A percentile compares a stretch with the other conserved stretches of the same genome.
phyloP scores from a whole-genome alignment of 2,113 vertebrate genomes.

The Protomyctophum bolini region DNA sequence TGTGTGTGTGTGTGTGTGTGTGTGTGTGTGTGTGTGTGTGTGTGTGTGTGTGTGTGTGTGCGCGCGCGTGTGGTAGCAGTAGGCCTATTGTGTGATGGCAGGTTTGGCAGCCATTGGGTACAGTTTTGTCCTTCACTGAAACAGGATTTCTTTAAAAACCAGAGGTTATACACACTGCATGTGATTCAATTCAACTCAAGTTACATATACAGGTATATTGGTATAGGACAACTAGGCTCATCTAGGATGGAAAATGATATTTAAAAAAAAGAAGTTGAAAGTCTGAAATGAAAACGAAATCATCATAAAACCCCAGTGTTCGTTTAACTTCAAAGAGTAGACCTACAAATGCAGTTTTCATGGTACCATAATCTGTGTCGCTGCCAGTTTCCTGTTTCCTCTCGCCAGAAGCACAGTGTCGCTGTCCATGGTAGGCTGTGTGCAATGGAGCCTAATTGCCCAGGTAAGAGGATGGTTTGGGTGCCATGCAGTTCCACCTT shows the following conservation, averaged over 20 bases:
- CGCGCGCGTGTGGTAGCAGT: too few relatives aligned
- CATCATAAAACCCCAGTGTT: too few relatives aligned
- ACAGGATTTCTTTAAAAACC: not conserved
- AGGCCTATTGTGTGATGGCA: not conserved
- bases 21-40: not conserved
- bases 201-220: not conserved
- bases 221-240: not conserved
- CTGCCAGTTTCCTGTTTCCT: conserved; percentile 4
- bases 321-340: too few relatives aligned
- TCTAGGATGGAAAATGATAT: not conserved
- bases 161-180: not conserved
- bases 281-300: too few relatives aligned
- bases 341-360: too few relatives aligned
- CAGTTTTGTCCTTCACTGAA: not conserved
- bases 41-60: not conserved
- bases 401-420: conserved; percentile 30
- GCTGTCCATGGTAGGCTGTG: conserved; percentile 68
- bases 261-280: too few relatives aligned
- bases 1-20: not conserved
- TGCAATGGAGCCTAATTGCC: not conserved
- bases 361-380: not conserved
- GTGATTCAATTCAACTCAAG: not conserved
- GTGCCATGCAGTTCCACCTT: too few relatives aligned
- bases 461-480: not conserved
- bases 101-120: not conserved